Base-by-base conservation (phyloP, 2,797 vertebrate species). In the Syngnathus rostellatus region DNA sequence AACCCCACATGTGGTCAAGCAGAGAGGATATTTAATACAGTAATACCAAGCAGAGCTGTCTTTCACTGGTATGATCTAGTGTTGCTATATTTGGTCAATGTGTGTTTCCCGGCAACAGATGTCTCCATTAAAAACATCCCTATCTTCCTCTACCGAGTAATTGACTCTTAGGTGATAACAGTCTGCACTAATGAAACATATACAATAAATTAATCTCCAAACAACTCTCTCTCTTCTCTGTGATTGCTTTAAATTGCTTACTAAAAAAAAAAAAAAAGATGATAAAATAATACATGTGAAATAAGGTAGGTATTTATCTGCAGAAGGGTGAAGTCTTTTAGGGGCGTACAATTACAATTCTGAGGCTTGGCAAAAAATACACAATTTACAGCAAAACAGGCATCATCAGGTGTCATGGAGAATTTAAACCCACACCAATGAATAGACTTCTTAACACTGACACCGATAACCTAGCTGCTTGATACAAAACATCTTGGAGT, bases 141-240 rank as follows among this genome's bases (percentile, higher is more conserved):
- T 75, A 68, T 71, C 62, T 19, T 54, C 50, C 62, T 71, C 64
- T 75, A 75, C 78, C 77, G 69, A 85, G 72, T 64, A 69, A 31
- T 58, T 67, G 61, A 71, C 8, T 71, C 37, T 69, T 60, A 80
- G 81, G 68, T 80, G 77, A 79, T 81, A 77, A 66, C 72, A 84
- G 66, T 81, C 72, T 78, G 65, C 54, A 62, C 71, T 65, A 73
- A 72, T 74, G 71, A 77, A 68, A 77, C 68, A 77, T 77, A 83
- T 79, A 39, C 58, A 39, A 39, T 38, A 40, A 40, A 39, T 40
- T 60, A n/a, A 40, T 60, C 58, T 40, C 37, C 58, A 11, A 39
- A 40, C 19, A 60, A 8, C 59, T 41, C 39, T 61, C 40, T 41
- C 19, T n/a, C 5, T 60, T 39, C 58, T 61, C 38, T 12, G n/a